phyloP scores from a whole-genome alignment of 2,113 vertebrate species.

The Corythaeola cristata region DNA sequence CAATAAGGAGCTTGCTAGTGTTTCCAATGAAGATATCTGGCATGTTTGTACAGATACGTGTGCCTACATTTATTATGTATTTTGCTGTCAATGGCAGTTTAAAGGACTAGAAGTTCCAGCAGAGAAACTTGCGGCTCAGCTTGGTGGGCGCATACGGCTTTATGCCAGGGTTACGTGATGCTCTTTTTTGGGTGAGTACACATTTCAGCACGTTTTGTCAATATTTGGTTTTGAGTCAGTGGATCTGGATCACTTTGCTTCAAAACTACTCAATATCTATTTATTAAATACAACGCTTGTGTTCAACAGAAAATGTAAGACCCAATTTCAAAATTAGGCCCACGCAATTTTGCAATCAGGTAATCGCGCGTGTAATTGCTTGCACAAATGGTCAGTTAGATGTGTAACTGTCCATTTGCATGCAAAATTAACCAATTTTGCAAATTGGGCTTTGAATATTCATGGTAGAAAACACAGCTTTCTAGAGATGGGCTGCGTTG shows the following conservation, averaged over 20 bases:
- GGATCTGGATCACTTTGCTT: neutral
- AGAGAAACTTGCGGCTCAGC: neutral
- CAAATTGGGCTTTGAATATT: neutral
- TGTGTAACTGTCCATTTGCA: slow-evolving; percentile 36
- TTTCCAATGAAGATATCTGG: neutral
- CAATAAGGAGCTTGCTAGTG: neutral
- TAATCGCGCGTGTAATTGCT: slow-evolving; percentile 23
- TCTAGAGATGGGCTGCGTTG: neutral
- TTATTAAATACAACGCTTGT: neutral
- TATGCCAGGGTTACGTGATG: fast-evolving
- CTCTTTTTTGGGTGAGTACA: neutral
- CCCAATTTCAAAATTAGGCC: slow-evolving; percentile 34
- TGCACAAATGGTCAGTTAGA: slow-evolving; percentile 47
- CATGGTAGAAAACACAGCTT: neutral
- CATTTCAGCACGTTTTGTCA: neutral
- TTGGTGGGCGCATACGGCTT: neutral
- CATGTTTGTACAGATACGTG: neutral
- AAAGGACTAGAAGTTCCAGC: neutral
- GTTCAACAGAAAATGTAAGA: neutral
- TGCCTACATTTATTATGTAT: neutral
- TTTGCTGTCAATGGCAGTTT: neutral
- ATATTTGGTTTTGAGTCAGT: neutral
- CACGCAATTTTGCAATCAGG: slow-evolving; percentile 2
- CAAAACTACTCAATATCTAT: neutral
- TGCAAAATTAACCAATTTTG: slow-evolving; percentile 7